Percentiles rank a stretch among this genome's conserved stretches.
These are phyloP conservation scores for Bergia puertoricense DNA, from an alignment of 92 coral and sea anemone genomes.

Conservation along the genomic window DNA sequence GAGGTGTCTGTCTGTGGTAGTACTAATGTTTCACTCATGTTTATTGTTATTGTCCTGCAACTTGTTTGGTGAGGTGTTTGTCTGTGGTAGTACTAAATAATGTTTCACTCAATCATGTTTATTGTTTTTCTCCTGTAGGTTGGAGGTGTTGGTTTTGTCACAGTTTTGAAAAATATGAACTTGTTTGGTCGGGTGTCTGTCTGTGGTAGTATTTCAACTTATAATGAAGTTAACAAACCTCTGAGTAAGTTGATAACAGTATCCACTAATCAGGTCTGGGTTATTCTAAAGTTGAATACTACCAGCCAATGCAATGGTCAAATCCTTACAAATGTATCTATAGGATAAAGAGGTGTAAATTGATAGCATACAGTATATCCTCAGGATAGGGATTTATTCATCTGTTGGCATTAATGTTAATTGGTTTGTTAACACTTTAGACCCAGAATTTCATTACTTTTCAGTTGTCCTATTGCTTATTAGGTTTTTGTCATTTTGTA, in stretches of 20 bases:
- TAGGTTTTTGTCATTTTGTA: too few relatives aligned
- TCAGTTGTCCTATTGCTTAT: too few relatives aligned
- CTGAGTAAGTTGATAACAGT: constrained; percentile 15
- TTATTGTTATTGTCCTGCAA: not conserved
- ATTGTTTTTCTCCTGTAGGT: constrained; percentile 21
- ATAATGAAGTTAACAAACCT: constrained; percentile 34
- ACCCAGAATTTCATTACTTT: too few relatives aligned
- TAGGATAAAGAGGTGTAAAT: too few relatives aligned
- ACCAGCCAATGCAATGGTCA: too few relatives aligned
- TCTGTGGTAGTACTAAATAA: not conserved
- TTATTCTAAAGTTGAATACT: too few relatives aligned
- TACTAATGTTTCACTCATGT: not conserved
- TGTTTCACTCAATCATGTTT: not conserved
- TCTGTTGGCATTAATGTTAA: too few relatives aligned
- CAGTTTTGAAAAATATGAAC: constrained; percentile 55
- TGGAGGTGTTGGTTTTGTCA: constrained; percentile 60
- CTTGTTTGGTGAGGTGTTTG: not conserved
- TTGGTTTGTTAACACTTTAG: too few relatives aligned
- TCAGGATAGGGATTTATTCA: too few relatives aligned
- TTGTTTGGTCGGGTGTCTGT: constrained; percentile 47
- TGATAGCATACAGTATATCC: too few relatives aligned
- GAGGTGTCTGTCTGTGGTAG: constrained; percentile 56
- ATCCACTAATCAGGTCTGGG: too few relatives aligned
- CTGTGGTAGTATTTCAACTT: constrained; percentile 54
- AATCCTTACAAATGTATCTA: too few relatives aligned